A percentile compares a stretch with the other conserved stretches of the same genome.
These are phyloP conservation scores for Campylomormyrus numenius DNA, from an alignment of 2,113 vertebrate species.

Conservation along the genomic window DNA sequence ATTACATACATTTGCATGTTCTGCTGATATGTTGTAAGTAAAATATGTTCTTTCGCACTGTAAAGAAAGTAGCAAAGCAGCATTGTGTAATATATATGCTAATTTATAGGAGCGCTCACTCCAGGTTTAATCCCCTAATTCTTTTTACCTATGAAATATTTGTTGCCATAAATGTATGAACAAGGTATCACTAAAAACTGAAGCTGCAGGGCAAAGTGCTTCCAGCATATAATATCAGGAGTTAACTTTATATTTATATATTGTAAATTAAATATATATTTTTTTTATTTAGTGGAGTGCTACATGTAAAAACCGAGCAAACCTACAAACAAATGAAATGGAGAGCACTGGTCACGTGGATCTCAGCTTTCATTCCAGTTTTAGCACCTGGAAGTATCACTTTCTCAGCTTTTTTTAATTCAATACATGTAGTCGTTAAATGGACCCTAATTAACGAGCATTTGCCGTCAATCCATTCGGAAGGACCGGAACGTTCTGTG, in stretches of 20 bases:
- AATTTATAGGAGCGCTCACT: slow-evolving; percentile 70
- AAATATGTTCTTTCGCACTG: slow-evolving; percentile 64
- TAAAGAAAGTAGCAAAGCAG: slow-evolving; percentile 66
- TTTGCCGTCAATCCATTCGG: neutral
- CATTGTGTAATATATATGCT: slow-evolving; percentile 77
- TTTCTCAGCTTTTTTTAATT: neutral
- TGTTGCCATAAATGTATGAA: slow-evolving; percentile 60
- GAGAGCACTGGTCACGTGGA: neutral
- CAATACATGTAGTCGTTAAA: neutral
- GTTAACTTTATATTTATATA: slow-evolving; percentile 51
- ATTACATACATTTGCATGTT: slow-evolving; percentile 45
- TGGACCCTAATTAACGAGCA: neutral
- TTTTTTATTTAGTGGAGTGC: slow-evolving; percentile 23
- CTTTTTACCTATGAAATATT: slow-evolving; percentile 68
- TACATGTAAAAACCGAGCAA: slow-evolving; percentile 44
- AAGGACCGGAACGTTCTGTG: neutral
- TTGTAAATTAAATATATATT: neutral
- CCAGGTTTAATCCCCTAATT: slow-evolving; percentile 64
- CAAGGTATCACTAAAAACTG: slow-evolving; percentile 57
- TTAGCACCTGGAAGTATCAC: slow-evolving; percentile 4
- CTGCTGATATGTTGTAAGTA: slow-evolving; percentile 65
- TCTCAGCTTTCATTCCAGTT: neutral
- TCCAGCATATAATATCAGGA: slow-evolving; percentile 53
- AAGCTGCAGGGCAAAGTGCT: slow-evolving; percentile 56
- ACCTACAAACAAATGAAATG: slow-evolving; percentile 44